Conservation (phyloP, 30 jellyfish, hydroid and myxozoan genomes). For the Chrysaora quinquecirrha region DNA sequence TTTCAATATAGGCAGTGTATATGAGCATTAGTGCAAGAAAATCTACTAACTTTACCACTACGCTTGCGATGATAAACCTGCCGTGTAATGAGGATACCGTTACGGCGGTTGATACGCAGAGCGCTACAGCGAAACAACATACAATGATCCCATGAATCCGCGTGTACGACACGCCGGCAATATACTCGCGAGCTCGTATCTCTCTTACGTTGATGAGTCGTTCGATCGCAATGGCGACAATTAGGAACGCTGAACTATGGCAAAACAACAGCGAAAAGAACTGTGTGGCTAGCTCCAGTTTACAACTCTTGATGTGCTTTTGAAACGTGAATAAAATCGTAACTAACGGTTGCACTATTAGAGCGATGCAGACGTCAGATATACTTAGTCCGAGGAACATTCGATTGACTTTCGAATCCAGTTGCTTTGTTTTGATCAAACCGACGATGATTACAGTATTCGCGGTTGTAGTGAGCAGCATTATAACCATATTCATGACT, state of each 20-base stretch:
- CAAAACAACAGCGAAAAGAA: conserved; percentile 25
- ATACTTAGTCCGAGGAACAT: conserved; percentile 62
- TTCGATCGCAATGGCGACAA: conserved; percentile 62
- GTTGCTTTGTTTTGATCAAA: conserved; percentile 54
- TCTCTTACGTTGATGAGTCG: conserved; percentile 52
- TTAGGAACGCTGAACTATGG: conserved; percentile 57
- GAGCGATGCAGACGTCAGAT: conserved; percentile 44
- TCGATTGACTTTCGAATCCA: conserved; percentile 58
- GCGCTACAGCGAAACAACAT: conserved; percentile 10
- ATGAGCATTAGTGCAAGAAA: conserved; percentile 34
- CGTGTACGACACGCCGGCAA: conserved; percentile 26
- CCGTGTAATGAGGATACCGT: conserved; percentile 18
- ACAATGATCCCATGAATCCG: conserved; percentile 21
- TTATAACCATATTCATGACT: not conserved
- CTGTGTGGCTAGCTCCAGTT: conserved; percentile 50
- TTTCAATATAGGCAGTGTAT: conserved; percentile 61
- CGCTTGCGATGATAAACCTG: conserved; percentile 18
- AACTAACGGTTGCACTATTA: conserved; percentile 45
- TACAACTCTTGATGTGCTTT: conserved; percentile 19
- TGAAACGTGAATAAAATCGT: conserved; percentile 2
- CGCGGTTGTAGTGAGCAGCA: conserved; percentile 17
- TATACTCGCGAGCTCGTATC: conserved; percentile 12
- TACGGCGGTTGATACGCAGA: conserved; percentile 14
- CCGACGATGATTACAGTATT: conserved; percentile 47
- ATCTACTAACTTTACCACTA: conserved; percentile 22